These are phyloP conservation scores for Prionailurus bengalensis DNA, from an alignment of 2,113 vertebrate species.

Conservation along the genomic window DNA sequence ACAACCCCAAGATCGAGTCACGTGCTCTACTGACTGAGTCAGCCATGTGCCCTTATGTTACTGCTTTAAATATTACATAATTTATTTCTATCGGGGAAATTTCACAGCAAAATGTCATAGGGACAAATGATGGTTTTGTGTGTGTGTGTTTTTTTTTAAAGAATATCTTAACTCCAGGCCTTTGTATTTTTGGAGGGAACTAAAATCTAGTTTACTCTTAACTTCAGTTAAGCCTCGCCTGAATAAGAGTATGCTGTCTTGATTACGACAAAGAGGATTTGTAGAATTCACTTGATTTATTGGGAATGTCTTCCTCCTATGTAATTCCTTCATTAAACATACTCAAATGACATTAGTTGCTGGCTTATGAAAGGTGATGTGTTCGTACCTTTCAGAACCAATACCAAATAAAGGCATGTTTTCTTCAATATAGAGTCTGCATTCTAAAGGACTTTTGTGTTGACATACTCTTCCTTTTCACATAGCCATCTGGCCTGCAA, in stretches of 20 bases:
- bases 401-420: neutral
- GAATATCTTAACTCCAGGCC: slow-evolving; percentile 9
- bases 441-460: neutral
- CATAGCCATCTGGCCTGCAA: neutral
- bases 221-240: neutral
- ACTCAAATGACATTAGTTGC: neutral
- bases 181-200: slow-evolving; percentile 37
- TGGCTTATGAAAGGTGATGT: neutral
- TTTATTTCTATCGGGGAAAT: slow-evolving; percentile 44
- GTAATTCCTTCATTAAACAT: neutral
- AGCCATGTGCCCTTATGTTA: neutral
- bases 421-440: neutral
- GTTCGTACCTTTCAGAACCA: neutral
- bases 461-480: neutral
- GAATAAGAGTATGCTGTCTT: neutral
- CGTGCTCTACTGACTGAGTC: neutral
- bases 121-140: neutral
- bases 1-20: neutral
- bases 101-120: slow-evolving; percentile 35
- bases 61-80: neutral
- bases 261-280: neutral
- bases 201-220: neutral
- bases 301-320: neutral
- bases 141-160: neutral
- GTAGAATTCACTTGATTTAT: neutral